Evolutionary conservation across 2,888 invertebrate genomes (phyloP), one percentile per base, ranked within the genome.

Genomic region (Heliconius erato): DNA sequence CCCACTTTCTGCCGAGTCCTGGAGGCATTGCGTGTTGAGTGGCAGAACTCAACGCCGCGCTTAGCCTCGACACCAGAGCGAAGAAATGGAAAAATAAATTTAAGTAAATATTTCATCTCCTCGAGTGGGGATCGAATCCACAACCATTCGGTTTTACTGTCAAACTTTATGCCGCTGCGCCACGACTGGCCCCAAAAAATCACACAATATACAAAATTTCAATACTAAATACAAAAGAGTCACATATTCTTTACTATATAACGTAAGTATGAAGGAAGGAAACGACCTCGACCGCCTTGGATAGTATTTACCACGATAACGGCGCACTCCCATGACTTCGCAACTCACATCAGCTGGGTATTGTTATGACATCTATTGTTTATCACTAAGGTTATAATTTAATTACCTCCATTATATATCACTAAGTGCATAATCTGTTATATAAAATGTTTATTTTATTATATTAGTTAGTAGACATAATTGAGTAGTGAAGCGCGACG

Each of bases 301-400:
- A 74, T 80, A 79, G 76, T 76, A 80, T 72, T 81, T 79, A 77
- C 68, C 72, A 74, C 40, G 76, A 49, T 67, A 82, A 67, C 74
- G 68, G 69, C 54, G 79, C 71, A 78, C 76, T 84, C 80, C 78
- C 82, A 84, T 69, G 84, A 76, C 79, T 84, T 80, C 80, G 80
- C 80, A 80, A 84, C 72, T 80, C 35, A 44, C 35, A 40, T 71
- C 6, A 71, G 71, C 26, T 26, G 9, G n/a, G 23, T 54, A 76
- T 82, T 84, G 82, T 84, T 80, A 84, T 63, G 74, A 32, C 49
- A 71, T 63, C 78, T 35, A 80, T 78, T 84, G 82, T 84, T 80
- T 79, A 82, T 72, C 40, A 74, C 26, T 44, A 59, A 78, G 77
- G 74, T 74, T 68, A 74, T 72, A 78, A 71, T 81, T 81, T 79